Evolutionary conservation across 1,140 invertebrate species (phyloP).

Genomic region (Charaxes varanes): DNA sequence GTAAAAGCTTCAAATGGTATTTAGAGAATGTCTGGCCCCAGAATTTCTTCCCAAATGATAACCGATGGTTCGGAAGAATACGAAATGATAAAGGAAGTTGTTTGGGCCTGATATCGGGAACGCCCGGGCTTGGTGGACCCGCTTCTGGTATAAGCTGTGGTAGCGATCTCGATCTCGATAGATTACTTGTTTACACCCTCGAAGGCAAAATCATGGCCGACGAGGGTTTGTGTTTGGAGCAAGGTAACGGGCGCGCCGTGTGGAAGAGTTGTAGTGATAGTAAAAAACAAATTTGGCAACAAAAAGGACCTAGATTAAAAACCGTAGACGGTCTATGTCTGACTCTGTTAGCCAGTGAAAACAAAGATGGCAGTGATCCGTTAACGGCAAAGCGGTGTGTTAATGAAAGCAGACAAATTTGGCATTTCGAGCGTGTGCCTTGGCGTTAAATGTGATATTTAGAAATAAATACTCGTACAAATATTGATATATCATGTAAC

Average conservation of each 20-base stretch:
- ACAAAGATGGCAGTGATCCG: constrained; percentile 32
- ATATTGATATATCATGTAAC: neutral
- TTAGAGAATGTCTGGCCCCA: constrained; percentile 93
- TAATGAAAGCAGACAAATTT: constrained; percentile 48
- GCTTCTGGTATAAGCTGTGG: constrained; percentile 43
- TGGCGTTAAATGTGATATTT: constrained; percentile 47
- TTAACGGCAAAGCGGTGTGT: constrained; percentile 46
- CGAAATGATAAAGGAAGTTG: constrained; percentile 51
- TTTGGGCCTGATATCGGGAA: constrained; percentile 35
- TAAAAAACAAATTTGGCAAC: constrained; percentile 57
- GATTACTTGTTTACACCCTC: constrained; percentile 49
- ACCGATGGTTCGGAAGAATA: constrained; percentile 78
- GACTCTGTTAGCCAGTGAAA: constrained; percentile 32
- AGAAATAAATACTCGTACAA: constrained; percentile 8
- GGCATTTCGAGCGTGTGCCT: constrained; percentile 68
- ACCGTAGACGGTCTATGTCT: constrained; percentile 46
- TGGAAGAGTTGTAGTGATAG: constrained; percentile 56
- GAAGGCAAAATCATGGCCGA: constrained; percentile 60
- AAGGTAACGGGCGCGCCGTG: constrained; percentile 51
- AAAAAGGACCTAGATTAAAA: constrained; percentile 56
- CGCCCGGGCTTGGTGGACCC: constrained; percentile 48
- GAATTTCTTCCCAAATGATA: constrained; percentile 90
- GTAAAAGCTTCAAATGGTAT: constrained; percentile 96
- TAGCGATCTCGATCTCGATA: constrained; percentile 39
- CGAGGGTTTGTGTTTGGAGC: constrained; percentile 56